phyloP scores from a whole-genome alignment of 2,888 invertebrate species.

The Harpalus rubripes region DNA sequence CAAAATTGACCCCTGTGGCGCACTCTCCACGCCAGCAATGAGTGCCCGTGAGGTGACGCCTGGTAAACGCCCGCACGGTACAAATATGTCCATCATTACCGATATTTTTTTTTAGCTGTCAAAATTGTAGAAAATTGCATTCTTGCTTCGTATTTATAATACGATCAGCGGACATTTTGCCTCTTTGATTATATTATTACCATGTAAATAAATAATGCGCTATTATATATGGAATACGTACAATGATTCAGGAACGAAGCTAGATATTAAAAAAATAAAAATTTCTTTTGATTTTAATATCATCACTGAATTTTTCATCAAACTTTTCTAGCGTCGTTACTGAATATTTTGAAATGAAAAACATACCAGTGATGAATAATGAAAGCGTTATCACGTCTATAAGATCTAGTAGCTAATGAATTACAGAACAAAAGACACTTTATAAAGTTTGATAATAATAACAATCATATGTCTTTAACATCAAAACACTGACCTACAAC shows the following conservation, averaged over 20 bases:
- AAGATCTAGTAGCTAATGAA: conserved; percentile 23
- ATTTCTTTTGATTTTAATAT: conserved; percentile 26
- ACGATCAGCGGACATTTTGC: too few relatives aligned
- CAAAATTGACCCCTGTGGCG: too few relatives aligned
- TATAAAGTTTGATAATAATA: conserved; percentile 52
- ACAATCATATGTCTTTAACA: conserved; percentile 58
- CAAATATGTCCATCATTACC: too few relatives aligned
- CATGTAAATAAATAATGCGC: conserved; percentile 22
- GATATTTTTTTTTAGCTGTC: too few relatives aligned
- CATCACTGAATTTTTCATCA: conserved; percentile 34
- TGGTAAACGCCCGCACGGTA: too few relatives aligned
- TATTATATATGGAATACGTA: conserved; percentile 18
- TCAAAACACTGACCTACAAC: conserved; percentile 62
- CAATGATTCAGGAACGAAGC: conserved; percentile 34
- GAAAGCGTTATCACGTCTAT: conserved; percentile 23
- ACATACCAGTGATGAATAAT: conserved; percentile 53
- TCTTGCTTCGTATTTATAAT: too few relatives aligned
- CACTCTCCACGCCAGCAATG: too few relatives aligned
- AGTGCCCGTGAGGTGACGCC: too few relatives aligned
- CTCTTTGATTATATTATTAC: too few relatives aligned
- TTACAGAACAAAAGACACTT: conserved; percentile 47
- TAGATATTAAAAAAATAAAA: conserved; percentile 9
- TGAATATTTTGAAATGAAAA: conserved; percentile 18
- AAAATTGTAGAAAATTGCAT: too few relatives aligned
- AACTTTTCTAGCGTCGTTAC: conserved; percentile 32